Percentiles rank a stretch among this genome's conserved stretches.
These are phyloP conservation scores for Takifugu ocellatus DNA, from an alignment of 2,797 vertebrate genomes.

Conservation along the genomic window DNA sequence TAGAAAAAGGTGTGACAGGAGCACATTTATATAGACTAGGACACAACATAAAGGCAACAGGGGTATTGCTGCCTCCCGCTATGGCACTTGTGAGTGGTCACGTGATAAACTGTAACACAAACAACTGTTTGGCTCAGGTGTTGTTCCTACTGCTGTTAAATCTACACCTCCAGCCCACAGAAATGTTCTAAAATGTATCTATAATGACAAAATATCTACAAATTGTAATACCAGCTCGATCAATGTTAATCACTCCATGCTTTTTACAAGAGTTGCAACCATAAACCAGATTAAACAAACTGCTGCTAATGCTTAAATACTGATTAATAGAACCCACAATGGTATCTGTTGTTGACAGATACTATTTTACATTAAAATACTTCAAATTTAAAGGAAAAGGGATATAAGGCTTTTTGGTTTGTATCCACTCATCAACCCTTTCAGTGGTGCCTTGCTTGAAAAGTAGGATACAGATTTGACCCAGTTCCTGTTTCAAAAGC, in stretches of 20 bases:
- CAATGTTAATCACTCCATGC: not conserved
- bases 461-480: not conserved
- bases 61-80: slow-evolving; percentile 15
- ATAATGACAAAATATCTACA: not conserved
- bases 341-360: no score
- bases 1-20: slow-evolving; percentile 10
- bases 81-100: slow-evolving; percentile 3
- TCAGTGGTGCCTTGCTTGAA: not conserved
- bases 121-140: slow-evolving; percentile 30
- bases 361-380: no score
- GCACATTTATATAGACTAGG: slow-evolving; percentile 2
- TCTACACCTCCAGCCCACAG: not conserved
- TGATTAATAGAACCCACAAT: no score
- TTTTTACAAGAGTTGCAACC: no score
- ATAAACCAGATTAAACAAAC: no score
- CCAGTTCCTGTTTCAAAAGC: not conserved
- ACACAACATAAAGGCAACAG: not conserved
- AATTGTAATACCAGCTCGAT: not conserved
- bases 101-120: slow-evolving; percentile 3
- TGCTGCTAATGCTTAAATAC: no score
- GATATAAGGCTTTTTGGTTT: no score
- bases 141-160: not conserved
- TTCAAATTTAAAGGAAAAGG: no score
- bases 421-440: not conserved
- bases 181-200: not conserved